Percentiles rank a stretch among this genome's conserved stretches.
Conservation (phyloP, 2,888 invertebrate genomes). For the Brenthis hecate region DNA sequence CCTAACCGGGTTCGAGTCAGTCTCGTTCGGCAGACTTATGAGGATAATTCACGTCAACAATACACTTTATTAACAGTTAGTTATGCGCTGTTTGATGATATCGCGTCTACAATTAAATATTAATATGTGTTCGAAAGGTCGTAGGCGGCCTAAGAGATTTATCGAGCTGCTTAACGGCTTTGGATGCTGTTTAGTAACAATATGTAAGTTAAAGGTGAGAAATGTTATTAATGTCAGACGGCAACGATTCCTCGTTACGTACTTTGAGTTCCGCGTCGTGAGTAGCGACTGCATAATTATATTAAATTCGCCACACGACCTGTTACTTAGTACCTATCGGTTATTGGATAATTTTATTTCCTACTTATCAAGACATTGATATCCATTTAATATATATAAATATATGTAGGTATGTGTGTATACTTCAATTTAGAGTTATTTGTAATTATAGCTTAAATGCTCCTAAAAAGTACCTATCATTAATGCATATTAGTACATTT, state of each 20-base stretch:
- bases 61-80: conserved; percentile 80
- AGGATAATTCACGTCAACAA: conserved; percentile 80
- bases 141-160: conserved; percentile 65
- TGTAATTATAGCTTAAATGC: too few relatives aligned
- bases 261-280: conserved; percentile 25
- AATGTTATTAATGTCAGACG: conserved; percentile 47
- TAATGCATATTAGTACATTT: too few relatives aligned
- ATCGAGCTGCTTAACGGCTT: conserved; percentile 52
- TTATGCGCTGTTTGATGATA: conserved; percentile 74
- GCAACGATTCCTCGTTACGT: conserved; percentile 21
- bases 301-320: neutral
- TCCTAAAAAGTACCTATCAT: too few relatives aligned
- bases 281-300: neutral
- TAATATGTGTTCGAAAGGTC: conserved; percentile 71
- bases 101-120: conserved; percentile 80
- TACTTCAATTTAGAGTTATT: too few relatives aligned
- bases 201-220: conserved; percentile 57
- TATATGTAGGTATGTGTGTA: too few relatives aligned
- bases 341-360: too few relatives aligned
- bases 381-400: too few relatives aligned
- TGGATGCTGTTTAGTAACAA: conserved; percentile 55
- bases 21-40: conserved; percentile 67
- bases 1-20: conserved; percentile 45
- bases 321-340: neutral
- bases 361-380: too few relatives aligned